These are phyloP conservation scores for Oxytorus armatus DNA, from an alignment of 2,888 invertebrate species.

Conservation along the genomic window DNA sequence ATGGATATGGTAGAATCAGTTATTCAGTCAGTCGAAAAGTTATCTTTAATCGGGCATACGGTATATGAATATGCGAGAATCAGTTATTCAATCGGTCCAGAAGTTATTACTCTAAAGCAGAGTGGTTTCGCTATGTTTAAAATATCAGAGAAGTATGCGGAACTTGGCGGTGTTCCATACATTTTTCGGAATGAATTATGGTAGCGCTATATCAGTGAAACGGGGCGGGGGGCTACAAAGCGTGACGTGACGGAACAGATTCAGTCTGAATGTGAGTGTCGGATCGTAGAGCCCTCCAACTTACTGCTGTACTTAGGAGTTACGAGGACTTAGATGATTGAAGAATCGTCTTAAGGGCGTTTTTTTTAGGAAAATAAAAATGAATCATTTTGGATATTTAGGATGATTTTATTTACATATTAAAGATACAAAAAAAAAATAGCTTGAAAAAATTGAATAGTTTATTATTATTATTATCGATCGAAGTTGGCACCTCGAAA, in stretches of 20 bases:
- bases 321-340: background rate
- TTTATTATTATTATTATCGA: no score
- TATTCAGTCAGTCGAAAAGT: background rate
- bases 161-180: background rate
- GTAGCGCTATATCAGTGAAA: background rate
- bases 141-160: background rate
- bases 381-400: no score
- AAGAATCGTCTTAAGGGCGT: slow-evolving; percentile 3
- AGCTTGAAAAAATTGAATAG: no score
- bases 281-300: background rate
- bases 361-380: background rate
- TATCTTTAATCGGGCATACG: no score
- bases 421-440: no score
- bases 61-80: no score
- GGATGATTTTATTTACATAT: no score
- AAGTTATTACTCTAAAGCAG: background rate
- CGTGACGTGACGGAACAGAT: background rate
- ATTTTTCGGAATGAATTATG: slow-evolving; percentile 3
- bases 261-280: background rate
- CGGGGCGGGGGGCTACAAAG: background rate
- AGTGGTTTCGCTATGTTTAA: background rate
- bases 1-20: background rate
- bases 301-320: background rate
- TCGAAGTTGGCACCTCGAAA: no score
- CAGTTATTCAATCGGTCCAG: background rate